phyloP scores from a whole-genome alignment of 2,888 invertebrate genomes.

The Notodonta dromedarius region DNA sequence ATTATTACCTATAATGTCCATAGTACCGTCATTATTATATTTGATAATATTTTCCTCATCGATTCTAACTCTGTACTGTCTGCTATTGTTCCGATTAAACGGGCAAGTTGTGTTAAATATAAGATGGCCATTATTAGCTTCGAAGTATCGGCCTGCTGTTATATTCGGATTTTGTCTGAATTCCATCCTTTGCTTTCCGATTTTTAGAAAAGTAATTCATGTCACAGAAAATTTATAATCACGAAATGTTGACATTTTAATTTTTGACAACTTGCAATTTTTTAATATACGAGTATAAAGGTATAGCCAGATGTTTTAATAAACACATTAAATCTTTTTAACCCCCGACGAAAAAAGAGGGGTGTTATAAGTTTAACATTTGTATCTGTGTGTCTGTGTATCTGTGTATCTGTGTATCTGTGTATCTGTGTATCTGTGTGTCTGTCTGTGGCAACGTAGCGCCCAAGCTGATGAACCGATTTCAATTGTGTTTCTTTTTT shows the following conservation, averaged over 20 bases:
- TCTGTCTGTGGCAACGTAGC: no score
- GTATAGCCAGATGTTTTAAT: not conserved
- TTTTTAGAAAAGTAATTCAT: conserved; percentile 16
- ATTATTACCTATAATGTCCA: conserved; percentile 16
- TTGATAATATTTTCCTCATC: conserved; percentile 11
- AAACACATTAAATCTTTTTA: not conserved
- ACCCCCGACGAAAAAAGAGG: no score
- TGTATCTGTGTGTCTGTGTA: no score
- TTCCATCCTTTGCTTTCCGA: conserved; percentile 11
- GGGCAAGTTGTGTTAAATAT: conserved; percentile 24
- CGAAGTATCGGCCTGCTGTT: conserved; percentile 12
- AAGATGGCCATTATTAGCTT: conserved; percentile 16
- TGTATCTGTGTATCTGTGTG: no score
- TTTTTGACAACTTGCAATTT: conserved; percentile 6
- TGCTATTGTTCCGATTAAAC: conserved; percentile 13
- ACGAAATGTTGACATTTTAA: conserved; percentile 16
- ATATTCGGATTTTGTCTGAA: conserved; percentile 12
- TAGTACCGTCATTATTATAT: conserved; percentile 17
- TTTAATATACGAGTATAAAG: not conserved
- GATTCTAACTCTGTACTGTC: conserved; percentile 10
- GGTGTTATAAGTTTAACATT: no score
- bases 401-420: no score
- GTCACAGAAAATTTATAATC: conserved; percentile 41
- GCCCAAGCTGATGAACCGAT: no score
- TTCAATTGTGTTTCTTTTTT: no score